Conservation (phyloP, 2,797 vertebrate species). For the Choloepus didactylus region DNA sequence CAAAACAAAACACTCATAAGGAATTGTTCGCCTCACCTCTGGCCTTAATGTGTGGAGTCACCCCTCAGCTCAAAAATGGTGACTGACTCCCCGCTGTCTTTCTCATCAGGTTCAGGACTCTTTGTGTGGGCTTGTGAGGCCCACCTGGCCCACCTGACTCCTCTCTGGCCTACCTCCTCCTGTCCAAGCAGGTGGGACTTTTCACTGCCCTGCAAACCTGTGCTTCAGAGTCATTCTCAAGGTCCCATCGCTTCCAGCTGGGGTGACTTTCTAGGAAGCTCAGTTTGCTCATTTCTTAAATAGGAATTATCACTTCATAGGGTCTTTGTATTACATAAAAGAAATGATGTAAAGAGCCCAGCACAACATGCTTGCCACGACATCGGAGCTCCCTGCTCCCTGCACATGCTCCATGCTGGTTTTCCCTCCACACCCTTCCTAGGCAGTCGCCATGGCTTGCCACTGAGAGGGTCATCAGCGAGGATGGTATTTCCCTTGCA, state of each 20-base stretch:
- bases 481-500: not conserved
- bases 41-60: conserved; percentile 1
- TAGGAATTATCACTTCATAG: not conserved
- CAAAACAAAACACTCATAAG: not conserved
- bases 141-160: not conserved
- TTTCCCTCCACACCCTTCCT: not conserved
- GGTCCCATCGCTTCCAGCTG: not conserved
- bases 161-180: not conserved
- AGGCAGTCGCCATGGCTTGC: not conserved
- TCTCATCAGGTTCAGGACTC: not conserved
- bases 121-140: not conserved
- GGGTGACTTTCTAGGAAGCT: not conserved
- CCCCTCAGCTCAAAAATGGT: not conserved
- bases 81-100: not conserved
- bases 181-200: not conserved
- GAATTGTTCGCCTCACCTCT: not conserved
- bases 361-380: not conserved
- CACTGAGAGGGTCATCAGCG: not conserved
- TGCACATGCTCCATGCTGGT: not conserved
- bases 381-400: not conserved
- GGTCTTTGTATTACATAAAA: not conserved
- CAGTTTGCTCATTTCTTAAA: conserved; percentile 6
- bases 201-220: not conserved
- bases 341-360: not conserved
- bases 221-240: not conserved